Percentiles rank a stretch among this genome's conserved stretches.
These are phyloP conservation scores for Odontophorus gujanensis DNA, from an alignment of 2,113 vertebrate species.

Conservation along the genomic window DNA sequence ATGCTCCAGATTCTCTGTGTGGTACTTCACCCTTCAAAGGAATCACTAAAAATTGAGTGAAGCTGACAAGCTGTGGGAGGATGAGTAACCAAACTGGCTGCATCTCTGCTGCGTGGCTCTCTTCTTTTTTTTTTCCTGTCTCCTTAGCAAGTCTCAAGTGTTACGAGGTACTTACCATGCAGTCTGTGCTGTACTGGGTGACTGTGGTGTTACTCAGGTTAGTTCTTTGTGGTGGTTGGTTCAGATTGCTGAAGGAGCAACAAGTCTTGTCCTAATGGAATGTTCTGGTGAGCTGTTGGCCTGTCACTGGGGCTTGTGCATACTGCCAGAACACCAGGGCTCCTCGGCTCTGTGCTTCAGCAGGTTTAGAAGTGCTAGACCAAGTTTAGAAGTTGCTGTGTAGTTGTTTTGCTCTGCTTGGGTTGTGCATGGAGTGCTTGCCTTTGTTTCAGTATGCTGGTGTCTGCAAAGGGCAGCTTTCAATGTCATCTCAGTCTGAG, in stretches of 20 bases:
- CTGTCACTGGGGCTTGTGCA: not conserved
- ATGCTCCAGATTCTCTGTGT: not conserved
- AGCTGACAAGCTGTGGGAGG: not conserved
- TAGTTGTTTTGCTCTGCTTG: accelerated
- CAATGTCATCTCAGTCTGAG: accelerated
- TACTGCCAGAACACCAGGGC: accelerated
- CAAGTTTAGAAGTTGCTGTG: not conserved
- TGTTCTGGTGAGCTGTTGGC: not conserved
- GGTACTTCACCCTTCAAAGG: not conserved
- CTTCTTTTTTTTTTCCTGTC: not conserved
- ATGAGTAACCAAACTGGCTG: not conserved
- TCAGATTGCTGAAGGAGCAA: not conserved
- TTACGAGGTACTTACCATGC: not conserved
- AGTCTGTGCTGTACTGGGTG: not conserved
- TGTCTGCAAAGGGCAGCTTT: accelerated
- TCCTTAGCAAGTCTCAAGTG: not conserved
- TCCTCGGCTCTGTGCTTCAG: not conserved
- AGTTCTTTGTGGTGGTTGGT: not conserved
- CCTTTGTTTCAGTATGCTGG: not conserved
- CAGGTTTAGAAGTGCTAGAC: not conserved
- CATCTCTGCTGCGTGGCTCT: not conserved
- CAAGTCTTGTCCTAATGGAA: not conserved
- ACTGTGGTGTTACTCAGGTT: not conserved
- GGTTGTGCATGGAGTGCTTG: too few species aligned
- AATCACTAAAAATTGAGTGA: accelerated